Percentiles rank a stretch among this genome's conserved stretches.
Evolutionary conservation across 2,888 invertebrate species (phyloP).

Genomic region (Merodon equestris): DNA sequence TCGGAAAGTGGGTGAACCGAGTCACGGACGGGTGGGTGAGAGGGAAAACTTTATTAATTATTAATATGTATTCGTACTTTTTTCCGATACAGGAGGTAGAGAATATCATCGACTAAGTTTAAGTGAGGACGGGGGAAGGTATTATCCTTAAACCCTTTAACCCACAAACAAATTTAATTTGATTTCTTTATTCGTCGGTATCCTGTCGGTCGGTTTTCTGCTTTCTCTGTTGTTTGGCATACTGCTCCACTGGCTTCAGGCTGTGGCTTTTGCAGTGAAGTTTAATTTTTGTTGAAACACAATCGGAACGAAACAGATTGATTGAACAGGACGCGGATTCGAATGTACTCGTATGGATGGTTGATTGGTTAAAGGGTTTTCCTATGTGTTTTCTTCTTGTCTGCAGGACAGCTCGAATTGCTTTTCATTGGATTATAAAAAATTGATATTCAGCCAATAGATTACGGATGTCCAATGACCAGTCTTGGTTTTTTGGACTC

Average conservation of each 20-base stretch:
- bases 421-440: too few species aligned
- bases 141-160: constrained; percentile 31
- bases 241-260: background rate
- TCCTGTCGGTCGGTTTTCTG: background rate
- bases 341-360: too few species aligned
- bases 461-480: too few species aligned
- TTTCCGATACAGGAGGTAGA: background rate
- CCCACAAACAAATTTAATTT: constrained; percentile 33
- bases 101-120: constrained; percentile 15
- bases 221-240: background rate
- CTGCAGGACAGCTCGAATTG: too few species aligned
- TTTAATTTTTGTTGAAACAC: background rate
- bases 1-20: too few species aligned
- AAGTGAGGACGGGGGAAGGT: background rate
- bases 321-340: background rate
- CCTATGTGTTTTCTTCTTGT: too few species aligned
- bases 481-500: too few species aligned
- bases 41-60: constrained; percentile 54
- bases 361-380: too few species aligned
- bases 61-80: constrained; percentile 28
- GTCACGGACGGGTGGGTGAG: too few species aligned
- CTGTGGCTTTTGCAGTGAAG: constrained; percentile 27
- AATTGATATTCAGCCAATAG: too few species aligned
- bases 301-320: constrained; percentile 19
- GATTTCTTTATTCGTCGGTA: constrained; percentile 11